Base-by-base conservation (phyloP, 1,140 invertebrate genomes). In the Pseudobourletiella spinata region DNA sequence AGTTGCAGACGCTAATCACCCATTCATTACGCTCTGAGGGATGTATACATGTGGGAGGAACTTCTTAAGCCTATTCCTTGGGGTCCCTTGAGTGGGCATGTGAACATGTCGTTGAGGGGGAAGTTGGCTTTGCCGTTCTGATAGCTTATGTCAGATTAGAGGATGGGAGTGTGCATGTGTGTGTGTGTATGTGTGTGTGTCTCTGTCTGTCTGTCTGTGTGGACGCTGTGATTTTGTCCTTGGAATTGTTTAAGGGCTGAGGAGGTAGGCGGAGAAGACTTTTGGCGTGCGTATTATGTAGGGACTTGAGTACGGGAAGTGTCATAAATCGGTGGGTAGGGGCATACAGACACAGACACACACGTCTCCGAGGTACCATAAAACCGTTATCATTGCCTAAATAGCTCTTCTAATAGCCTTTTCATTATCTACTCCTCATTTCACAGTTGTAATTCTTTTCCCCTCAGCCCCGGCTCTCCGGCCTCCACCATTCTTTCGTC, bases 351-450 rank as follows among this genome's bases (percentile, higher is more conserved):
- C n/a, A n/a, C n/a, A n/a, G n/a, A n/a, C n/a, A 42, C 26, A 48
- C 54, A 60, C 54, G 56, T 62, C 66, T 65, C 59, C 50, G 20
- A 54, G 63, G 66, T 55, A 44, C 63, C 66, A 68, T 68, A 65
- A 68, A 68, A 65, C 62, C 66, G 66, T 68, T 68, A 68, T 68
- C 66, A 68, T 65, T 68, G 50, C 44, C 59, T 68, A 68, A 68
- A 68, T 68, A 68, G 66, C 63, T 58, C 29, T 35, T 62, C 59
- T 68, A 65, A 68, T 65, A 65, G 63, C 48, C 55, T 54, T 68
- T 68, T 68, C 66, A 68, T 65, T 68, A 67, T 64, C 65, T 64
- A 35, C 56, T 63, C 59, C 59, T 65, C 64, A 65, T 65, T 65
- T 65, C 58, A 62, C 59, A 62, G 59, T 61, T 61, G 64, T 65